Conservation (phyloP, 2,113 vertebrate species). For the Saccopteryx bilineata region DNA sequence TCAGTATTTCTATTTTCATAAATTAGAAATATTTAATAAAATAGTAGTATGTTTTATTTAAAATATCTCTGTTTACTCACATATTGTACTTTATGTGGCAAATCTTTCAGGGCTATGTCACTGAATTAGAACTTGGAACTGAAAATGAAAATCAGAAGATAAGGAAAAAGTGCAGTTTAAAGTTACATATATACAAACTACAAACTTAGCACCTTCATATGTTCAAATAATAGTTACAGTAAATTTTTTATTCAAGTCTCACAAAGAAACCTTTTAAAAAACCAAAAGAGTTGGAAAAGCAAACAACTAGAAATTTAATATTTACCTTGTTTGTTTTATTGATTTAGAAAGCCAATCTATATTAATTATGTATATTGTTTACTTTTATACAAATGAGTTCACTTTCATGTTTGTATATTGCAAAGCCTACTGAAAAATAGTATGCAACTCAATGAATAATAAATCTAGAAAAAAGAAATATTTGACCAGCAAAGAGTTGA, state of each 20-base stretch:
- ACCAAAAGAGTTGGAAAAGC: not conserved
- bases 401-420: not conserved
- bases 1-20: constrained; percentile 51
- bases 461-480: constrained; percentile 23
- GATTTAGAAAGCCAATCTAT: constrained; percentile 22
- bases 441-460: not conserved
- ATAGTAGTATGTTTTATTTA: constrained; percentile 61
- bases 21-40: constrained; percentile 69
- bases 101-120: constrained; percentile 82
- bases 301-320: constrained; percentile 46
- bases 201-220: constrained; percentile 36
- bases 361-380: not conserved
- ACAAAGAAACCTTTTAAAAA: not conserved
- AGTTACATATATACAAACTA: constrained; percentile 38
- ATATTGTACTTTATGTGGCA: constrained; percentile 77
- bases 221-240: constrained; percentile 3
- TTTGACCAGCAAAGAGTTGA: not conserved
- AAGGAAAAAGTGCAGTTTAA: constrained; percentile 67
- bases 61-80: constrained; percentile 79
- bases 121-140: constrained; percentile 84
- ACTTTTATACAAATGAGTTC: constrained; percentile 33
- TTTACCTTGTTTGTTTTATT: not conserved
- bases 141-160: constrained; percentile 77
- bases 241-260: not conserved
- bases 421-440: not conserved